Evolutionary conservation across 1,140 invertebrate species (phyloP), one percentile per base, ranked within the genome.

Genomic region (Bombus picipes): DNA sequence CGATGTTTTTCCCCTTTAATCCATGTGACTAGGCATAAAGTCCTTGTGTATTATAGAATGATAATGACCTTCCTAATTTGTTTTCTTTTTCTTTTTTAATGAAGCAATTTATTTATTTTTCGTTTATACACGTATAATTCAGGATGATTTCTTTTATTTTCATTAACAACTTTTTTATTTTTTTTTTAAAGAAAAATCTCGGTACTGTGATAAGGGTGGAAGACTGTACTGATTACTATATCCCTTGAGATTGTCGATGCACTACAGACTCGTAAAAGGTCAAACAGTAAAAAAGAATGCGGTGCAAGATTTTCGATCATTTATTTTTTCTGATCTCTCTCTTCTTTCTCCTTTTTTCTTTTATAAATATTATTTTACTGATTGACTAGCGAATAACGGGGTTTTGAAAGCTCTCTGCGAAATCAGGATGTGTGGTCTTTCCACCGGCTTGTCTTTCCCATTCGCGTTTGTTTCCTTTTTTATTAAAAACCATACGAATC

Each of bases 341-440:
- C 47, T 75, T 62, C 32, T 47, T 74, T 53, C 32, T 39, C 34
- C 47, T 83, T 81, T 18, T 15, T 74, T 37, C 22, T 43, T 37
- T 37, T 79, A 34, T 79, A 68, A 18, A 79, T 79, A 79, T 66
- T 32, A 15, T 79, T 88, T 89, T 83, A 80, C 72, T 81, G 78
- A 88, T 87, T 78, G 70, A 84, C 72, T n/a, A 82, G 34, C 25
- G n/a, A 87, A 66, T 25, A 47, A 72, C 41, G 68, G 32, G 37
- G 72, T 71, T 85, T 85, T 73, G 18, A 62, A 72, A 57, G 59
- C 59, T 85, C 37, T 87, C 53, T 87, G 37, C 32, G 13, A 12
- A 47, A 85, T 59, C n/a, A 34, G 25, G 28, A 68, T 34, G 1
- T 53, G 47, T 53, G 28, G 66, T 32, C 22, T 47, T 32, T 57